Evolutionary conservation across 2,888 invertebrate species (phyloP).

Genomic region (Ernsta delagoae): DNA sequence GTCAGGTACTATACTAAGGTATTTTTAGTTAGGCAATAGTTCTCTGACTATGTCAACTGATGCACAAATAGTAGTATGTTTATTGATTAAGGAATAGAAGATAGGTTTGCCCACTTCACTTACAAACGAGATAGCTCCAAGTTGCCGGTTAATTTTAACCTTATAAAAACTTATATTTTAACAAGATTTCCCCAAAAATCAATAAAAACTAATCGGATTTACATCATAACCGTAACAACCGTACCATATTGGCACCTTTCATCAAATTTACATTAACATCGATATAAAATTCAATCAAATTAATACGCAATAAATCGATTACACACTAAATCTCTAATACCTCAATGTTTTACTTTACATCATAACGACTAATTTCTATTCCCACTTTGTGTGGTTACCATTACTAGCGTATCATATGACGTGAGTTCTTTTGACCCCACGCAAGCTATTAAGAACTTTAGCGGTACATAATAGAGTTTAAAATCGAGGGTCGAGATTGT

Average conservation of each 20-base stretch:
- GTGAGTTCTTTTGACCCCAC: not conserved
- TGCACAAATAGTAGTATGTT: too few species aligned
- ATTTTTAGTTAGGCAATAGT: too few species aligned
- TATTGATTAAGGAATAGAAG: too few species aligned
- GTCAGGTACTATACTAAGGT: too few species aligned
- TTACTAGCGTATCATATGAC: constrained; percentile 22
- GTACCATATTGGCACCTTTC: not conserved
- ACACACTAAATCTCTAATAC: constrained; percentile 12
- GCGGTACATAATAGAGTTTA: not conserved
- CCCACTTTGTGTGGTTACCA: constrained; percentile 21
- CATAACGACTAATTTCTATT: constrained; percentile 18
- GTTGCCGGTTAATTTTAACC: too few species aligned
- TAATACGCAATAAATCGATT: constrained; percentile 10
- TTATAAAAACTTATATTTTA: too few species aligned
- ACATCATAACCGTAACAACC: too few species aligned
- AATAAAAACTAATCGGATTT: too few species aligned
- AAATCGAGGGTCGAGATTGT: not conserved
- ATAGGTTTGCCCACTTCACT: too few species aligned
- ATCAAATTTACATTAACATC: not conserved
- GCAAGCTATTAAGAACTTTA: constrained; percentile 2
- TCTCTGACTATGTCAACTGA: too few species aligned
- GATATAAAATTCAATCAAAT: not conserved
- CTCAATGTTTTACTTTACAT: constrained; percentile 6
- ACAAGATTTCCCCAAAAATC: too few species aligned
- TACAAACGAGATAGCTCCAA: too few species aligned